phyloP scores from a whole-genome alignment of 2,888 invertebrate species.

The Meta bourneti region DNA sequence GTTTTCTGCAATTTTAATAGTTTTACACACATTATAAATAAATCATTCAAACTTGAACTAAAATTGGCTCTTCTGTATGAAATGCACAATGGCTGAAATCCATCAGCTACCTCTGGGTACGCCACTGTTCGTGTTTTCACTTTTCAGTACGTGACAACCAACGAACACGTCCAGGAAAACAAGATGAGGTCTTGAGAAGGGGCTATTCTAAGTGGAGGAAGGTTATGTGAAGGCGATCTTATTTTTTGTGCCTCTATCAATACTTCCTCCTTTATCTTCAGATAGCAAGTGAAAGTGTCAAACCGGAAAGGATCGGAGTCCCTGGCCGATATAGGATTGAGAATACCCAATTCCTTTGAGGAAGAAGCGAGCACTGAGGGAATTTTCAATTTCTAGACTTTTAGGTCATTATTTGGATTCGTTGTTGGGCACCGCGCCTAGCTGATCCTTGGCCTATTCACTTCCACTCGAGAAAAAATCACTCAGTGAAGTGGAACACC shows the following conservation, averaged over 20 bases:
- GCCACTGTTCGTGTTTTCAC: too few species aligned
- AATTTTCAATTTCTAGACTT: slow-evolving; percentile 56
- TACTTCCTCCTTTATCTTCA: neutral
- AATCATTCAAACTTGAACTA: too few species aligned
- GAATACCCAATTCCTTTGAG: neutral
- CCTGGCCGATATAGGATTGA: neutral
- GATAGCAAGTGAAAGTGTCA: neutral
- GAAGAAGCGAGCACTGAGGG: neutral
- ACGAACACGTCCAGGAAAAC: too few species aligned
- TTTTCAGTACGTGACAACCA: too few species aligned
- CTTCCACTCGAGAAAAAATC: neutral
- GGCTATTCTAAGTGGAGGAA: neutral
- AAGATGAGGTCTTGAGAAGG: too few species aligned
- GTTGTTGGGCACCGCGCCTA: neutral
- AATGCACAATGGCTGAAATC: too few species aligned
- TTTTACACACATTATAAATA: too few species aligned
- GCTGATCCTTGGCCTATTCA: neutral
- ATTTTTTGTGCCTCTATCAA: neutral
- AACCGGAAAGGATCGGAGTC: neutral
- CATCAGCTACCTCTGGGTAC: too few species aligned
- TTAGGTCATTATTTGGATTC: slow-evolving; percentile 45
- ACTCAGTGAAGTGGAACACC: neutral
- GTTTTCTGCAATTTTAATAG: too few species aligned
- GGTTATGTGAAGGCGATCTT: neutral
- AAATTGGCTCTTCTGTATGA: too few species aligned